Evolutionary conservation across 2,888 invertebrate species (phyloP).

Genomic region (Polyploca ridens): DNA sequence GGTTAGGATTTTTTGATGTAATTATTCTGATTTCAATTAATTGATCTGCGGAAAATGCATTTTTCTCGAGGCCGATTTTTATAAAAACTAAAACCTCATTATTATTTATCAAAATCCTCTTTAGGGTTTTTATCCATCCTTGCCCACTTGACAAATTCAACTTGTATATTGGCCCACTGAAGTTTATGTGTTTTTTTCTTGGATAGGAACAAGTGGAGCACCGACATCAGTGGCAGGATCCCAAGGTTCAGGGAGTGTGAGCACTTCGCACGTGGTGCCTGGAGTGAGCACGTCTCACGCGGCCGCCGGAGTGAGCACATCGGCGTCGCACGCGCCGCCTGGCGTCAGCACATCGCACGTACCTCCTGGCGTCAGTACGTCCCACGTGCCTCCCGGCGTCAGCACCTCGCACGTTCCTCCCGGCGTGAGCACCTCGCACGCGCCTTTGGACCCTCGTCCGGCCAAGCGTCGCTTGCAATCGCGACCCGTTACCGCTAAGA

Average conservation of each 20-base stretch:
- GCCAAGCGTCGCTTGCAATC: constrained; percentile 70
- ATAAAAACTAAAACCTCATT: too few relatives aligned
- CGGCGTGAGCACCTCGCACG: constrained; percentile 53
- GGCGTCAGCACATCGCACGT: constrained; percentile 56
- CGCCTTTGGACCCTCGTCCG: constrained; percentile 69
- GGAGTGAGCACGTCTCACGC: constrained; percentile 45
- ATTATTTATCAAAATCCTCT: too few relatives aligned
- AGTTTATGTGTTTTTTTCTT: not conserved
- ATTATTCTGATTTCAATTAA: too few relatives aligned
- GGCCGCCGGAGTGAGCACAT: constrained; percentile 39
- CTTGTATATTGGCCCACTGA: too few relatives aligned
- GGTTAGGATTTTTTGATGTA: too few relatives aligned
- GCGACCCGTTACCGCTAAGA: constrained; percentile 76
- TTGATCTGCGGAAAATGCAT: too few relatives aligned
- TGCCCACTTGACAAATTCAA: too few relatives aligned
- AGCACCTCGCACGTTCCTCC: constrained; percentile 51
- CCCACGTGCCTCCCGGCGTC: constrained; percentile 47
- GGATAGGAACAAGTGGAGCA: constrained; percentile 29
- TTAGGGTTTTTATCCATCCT: too few relatives aligned
- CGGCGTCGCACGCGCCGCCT: constrained; percentile 44
- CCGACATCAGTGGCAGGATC: constrained; percentile 50
- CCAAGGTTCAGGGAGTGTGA: constrained; percentile 54
- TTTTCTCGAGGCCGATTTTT: too few relatives aligned
- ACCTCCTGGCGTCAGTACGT: constrained; percentile 54
- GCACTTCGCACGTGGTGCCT: constrained; percentile 43